A percentile compares a stretch with the other conserved stretches of the same genome.
phyloP scores from a whole-genome alignment of 2,797 vertebrate genomes.

The Buphagus erythrorhynchus region DNA sequence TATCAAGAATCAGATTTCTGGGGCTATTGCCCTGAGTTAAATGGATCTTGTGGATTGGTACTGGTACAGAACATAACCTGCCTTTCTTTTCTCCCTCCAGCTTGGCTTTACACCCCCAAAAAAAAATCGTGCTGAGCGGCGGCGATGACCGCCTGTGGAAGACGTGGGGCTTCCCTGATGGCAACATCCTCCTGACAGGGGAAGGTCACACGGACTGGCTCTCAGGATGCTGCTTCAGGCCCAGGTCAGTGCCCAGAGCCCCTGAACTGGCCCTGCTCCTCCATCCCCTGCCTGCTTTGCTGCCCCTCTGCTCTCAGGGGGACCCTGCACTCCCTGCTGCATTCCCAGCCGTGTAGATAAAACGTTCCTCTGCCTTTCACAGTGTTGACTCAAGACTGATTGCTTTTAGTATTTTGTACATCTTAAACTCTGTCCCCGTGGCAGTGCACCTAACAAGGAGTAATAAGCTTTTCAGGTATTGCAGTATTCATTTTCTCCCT shows the following conservation, averaged over 20 bases:
- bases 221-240: slow-evolving; percentile 85
- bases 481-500: neutral
- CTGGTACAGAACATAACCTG: neutral
- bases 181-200: slow-evolving; percentile 80
- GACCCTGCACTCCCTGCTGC: neutral
- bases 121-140: slow-evolving; percentile 71
- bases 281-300: neutral
- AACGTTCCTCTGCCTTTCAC: slow-evolving; percentile 51
- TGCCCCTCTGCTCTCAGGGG: slow-evolving; percentile 9
- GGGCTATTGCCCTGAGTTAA: neutral
- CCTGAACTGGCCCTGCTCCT: neutral
- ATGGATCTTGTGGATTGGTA: neutral
- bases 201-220: slow-evolving; percentile 88
- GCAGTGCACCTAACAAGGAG: slow-evolving; percentile 25
- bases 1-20: neutral
- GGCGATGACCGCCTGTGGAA: slow-evolving; percentile 83
- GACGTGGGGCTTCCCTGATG: slow-evolving; percentile 75
- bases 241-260: slow-evolving; percentile 75
- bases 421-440: slow-evolving; percentile 16
- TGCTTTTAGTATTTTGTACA: slow-evolving; percentile 59
- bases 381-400: slow-evolving; percentile 66
- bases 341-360: slow-evolving; percentile 35
- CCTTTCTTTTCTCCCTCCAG: slow-evolving; percentile 44
- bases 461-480: slow-evolving; percentile 31
- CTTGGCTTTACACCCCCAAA: slow-evolving; percentile 75